These are phyloP conservation scores for Sula dactylatra DNA, from an alignment of 2,113 vertebrate species.

Conservation along the genomic window DNA sequence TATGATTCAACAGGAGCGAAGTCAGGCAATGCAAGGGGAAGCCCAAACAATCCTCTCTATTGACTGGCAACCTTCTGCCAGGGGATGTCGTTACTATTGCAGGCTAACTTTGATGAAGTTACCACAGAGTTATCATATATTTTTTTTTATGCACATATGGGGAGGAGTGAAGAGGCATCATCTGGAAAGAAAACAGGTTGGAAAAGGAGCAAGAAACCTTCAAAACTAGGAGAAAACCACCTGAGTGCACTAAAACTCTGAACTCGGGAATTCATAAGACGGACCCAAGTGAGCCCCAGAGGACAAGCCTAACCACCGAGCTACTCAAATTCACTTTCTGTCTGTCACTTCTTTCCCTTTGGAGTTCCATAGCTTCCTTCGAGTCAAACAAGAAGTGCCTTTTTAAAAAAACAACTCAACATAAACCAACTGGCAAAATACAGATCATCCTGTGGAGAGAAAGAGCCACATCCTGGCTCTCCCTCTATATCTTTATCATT, in stretches of 20 bases:
- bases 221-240: neutral
- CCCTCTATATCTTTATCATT: neutral
- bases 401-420: neutral
- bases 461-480: neutral
- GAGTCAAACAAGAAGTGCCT: fast-evolving
- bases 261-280: neutral
- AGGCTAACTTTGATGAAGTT: neutral
- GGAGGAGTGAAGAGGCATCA: neutral
- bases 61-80: neutral
- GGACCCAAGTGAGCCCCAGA: neutral
- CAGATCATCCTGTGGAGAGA: neutral
- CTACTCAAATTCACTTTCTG: neutral
- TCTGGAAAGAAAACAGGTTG: neutral
- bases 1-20: neutral
- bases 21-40: neutral
- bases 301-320: neutral
- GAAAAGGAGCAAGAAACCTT: neutral
- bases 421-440: neutral
- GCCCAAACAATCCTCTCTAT: neutral
- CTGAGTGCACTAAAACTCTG: neutral
- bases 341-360: neutral
- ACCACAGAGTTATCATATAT: neutral
- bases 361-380: neutral
- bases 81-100: neutral
- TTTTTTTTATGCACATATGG: neutral